Base-by-base conservation (phyloP, 2,113 vertebrate species). In the Pavo muticus region DNA sequence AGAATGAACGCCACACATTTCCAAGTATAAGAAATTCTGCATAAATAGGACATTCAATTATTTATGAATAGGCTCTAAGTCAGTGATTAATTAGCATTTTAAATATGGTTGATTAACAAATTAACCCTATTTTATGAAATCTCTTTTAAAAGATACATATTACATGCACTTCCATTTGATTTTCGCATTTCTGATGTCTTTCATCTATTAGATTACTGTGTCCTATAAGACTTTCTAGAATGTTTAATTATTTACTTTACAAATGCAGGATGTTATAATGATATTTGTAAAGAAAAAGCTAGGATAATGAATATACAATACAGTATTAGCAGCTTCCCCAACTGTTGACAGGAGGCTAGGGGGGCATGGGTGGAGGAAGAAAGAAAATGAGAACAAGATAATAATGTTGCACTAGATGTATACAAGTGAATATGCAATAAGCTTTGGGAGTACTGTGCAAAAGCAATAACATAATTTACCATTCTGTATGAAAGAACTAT, bases 191-290 rank as follows among this genome's bases (percentile, higher is more conserved):
- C 93, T 94, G 94, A 95, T 95, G 92, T 92, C 94, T 96, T 97
- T 97, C 86, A 94, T 97, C 96, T 96, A 85, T 88, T 96, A 94
- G 92, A 96, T 95, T 93, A 65, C 92, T 92, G 60, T 86, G 91
- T 94, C 95, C 95, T 97, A 77, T 95, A 96, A 97, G 96, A 92
- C 93, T 96, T 96, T 94, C 96, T 96, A 83, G 90, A 95, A 96
- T 4, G 95, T 96, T 97, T 97, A 97, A 96, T 97, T 97, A 97
- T 97, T 97, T 97, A 97, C 95, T 96, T 95, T 97, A 97, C 95
- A 97, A 97, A 97, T 96, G 95, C 95, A 96, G 92, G 84, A 93
- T 95, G 93, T 96, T 96, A 96, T 97, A 96, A 93, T 96, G 96
- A 95, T 96, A 95, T 97, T 97, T 97, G 96, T 97, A 97, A 97